phyloP scores from a whole-genome alignment of 2,888 invertebrate species.

The Danaus chrysippus region DNA sequence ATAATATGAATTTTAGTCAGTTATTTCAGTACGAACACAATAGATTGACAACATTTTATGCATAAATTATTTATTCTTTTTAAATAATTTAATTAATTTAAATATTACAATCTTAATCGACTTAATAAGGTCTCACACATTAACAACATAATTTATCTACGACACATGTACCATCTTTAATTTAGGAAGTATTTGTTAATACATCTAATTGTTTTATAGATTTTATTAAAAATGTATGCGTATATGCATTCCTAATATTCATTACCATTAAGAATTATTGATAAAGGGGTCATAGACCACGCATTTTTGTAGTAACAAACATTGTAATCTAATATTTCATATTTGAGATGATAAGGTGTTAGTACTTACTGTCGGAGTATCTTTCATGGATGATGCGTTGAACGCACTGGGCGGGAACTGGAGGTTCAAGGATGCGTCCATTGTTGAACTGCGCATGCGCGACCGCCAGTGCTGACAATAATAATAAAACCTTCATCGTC shows the following conservation, averaged over 20 bases:
- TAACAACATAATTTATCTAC: no score
- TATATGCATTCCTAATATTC: neutral
- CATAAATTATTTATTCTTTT: no score
- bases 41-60: no score
- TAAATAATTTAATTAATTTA: no score
- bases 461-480: slow-evolving; percentile 47
- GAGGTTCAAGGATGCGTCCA: slow-evolving; percentile 88
- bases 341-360: neutral
- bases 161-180: neutral
- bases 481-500: slow-evolving; percentile 60
- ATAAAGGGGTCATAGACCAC: neutral
- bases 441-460: slow-evolving; percentile 84
- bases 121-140: no score
- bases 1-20: no score
- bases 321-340: neutral
- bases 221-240: neutral
- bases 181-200: neutral
- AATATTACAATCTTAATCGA: no score
- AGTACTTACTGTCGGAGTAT: slow-evolving; percentile 84
- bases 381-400: slow-evolving; percentile 86
- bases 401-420: slow-evolving; percentile 86
- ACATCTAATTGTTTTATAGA: neutral
- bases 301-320: slow-evolving; percentile 2
- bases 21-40: no score
- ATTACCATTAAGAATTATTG: neutral